Evolutionary conservation across 2,797 vertebrate genomes (phyloP), one percentile per base, ranked within the genome.

Genomic region (Anniella stebbinsi): DNA sequence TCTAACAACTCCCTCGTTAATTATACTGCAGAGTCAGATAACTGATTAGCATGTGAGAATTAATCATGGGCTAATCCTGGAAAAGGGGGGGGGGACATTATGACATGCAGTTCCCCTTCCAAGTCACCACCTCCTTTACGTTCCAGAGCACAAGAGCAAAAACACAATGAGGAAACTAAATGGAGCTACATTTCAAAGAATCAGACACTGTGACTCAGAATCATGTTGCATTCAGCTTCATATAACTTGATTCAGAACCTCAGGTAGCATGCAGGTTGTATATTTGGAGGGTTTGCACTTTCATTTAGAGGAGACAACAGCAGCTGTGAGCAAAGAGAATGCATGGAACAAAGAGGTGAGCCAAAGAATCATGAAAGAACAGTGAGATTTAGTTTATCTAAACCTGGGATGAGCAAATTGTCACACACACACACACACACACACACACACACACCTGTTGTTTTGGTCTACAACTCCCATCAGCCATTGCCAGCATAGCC

Each of bases 61-160:
- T 89, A 85, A 85, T 89, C 88, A 89, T 67, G 28, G 80, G 72
- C 82, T 77, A 70, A 89, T 85, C 60, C 70, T 69, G 45, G 18
- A 38, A 69, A 78, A 78, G 54, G 21, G 38, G 48, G n/a, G 60
- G 57, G 51, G 30, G 54, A 82, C 13, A 36, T 84, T 33, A 69
- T 89, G 45, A 25, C 73, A 77, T 57, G 6, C 88, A 51, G 57
- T 67, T 88, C 25, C 38, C 80, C 60, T 85, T 41, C 80, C 69
- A 82, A 36, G 30, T 13, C 41, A 84, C 23, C 51, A 69, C 18
- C 66, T 85, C 51, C 45, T 85, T 78, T 38, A 51, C 45, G 5
- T 54, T 89, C 28, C 51, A 25, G 48, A 85, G 83, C 38, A 57
- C 28, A 66, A 48, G 28, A 66, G 33, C 45, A 51, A 45, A 84